A percentile compares a stretch with the other conserved stretches of the same genome.
Evolutionary conservation across 2,113 vertebrate genomes (phyloP).

Genomic region (Bujurquina vittata): DNA sequence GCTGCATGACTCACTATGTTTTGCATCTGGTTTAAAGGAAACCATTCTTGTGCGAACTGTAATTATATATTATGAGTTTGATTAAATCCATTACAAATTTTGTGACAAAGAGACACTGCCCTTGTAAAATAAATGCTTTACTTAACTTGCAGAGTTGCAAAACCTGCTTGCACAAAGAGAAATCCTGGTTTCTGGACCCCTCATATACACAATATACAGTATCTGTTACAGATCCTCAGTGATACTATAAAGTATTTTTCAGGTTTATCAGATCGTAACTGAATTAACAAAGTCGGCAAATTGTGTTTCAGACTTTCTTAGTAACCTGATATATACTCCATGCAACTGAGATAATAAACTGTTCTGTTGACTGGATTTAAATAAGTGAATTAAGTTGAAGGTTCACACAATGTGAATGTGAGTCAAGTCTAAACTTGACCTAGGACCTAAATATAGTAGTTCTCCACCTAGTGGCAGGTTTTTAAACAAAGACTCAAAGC

Average conservation of each 20-base stretch:
- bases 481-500: conserved; percentile 1
- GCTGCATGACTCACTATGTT: neutral
- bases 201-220: neutral
- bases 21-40: neutral
- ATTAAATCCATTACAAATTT: neutral
- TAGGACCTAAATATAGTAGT: neutral
- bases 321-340: neutral
- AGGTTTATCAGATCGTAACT: neutral
- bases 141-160: neutral
- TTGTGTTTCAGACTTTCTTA: neutral
- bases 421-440: neutral
- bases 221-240: neutral
- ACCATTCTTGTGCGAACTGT: neutral
- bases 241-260: too few species aligned
- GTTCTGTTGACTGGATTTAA: neutral
- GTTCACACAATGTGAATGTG: neutral
- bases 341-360: neutral
- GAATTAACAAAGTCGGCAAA: neutral
- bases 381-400: neutral
- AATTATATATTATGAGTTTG: neutral
- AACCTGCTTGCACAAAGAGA: neutral
- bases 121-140: neutral
- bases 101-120: neutral
- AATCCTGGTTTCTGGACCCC: neutral
- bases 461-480: conserved; percentile 6